Evolutionary conservation across 2,888 invertebrate species (phyloP).

Genomic region (Drosophila nr. fundita): DNA sequence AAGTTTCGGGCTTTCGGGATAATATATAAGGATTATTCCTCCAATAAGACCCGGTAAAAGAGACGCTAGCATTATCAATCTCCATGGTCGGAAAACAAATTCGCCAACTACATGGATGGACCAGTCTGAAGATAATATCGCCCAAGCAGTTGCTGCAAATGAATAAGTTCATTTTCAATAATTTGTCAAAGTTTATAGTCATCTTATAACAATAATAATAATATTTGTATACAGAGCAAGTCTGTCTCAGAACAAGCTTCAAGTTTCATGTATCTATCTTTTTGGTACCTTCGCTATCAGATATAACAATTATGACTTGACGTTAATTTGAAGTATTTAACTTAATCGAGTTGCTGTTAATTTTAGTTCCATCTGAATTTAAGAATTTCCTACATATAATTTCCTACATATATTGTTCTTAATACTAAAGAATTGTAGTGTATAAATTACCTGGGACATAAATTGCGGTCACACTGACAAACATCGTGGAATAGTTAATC

Average conservation of each 20-base stretch:
- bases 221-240: not conserved
- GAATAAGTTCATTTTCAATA: not conserved
- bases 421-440: not conserved
- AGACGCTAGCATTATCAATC: constrained; percentile 70
- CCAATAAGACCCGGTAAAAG: constrained; percentile 78
- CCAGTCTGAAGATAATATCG: constrained; percentile 75
- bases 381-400: no score
- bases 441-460: constrained; percentile 77
- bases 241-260: no score
- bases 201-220: not conserved
- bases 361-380: not conserved
- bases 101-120: constrained; percentile 64
- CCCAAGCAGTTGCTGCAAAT: constrained; percentile 73
- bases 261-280: no score
- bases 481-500: constrained; percentile 82
- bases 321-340: not conserved
- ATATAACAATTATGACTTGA: not conserved
- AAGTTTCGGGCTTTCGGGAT: constrained; percentile 79
- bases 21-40: constrained; percentile 63
- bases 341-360: not conserved
- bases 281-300: no score
- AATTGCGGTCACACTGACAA: constrained; percentile 80
- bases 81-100: constrained; percentile 79
- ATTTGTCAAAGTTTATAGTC: not conserved
- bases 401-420: not conserved